Percentiles rank a stretch among this genome's conserved stretches.
These are phyloP conservation scores for Coranthus polyacanthus DNA, from an alignment of 2,797 vertebrate species.

Conservation along the genomic window DNA sequence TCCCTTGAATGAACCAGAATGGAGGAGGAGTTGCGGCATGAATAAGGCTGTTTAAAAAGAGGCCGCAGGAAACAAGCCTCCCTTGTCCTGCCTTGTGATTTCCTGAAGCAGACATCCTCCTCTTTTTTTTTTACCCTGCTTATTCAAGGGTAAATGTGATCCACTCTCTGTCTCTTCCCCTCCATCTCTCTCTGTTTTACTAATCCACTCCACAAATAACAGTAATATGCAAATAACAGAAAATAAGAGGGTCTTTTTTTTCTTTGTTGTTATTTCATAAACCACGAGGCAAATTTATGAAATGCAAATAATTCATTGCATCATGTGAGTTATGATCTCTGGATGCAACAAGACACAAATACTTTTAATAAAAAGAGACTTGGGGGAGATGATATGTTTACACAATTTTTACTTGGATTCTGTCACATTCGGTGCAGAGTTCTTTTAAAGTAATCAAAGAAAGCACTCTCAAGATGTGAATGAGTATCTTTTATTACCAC, in stretches of 20 bases:
- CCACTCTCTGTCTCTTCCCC: constrained; percentile 57
- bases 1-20: constrained; percentile 81
- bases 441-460: too few relatives aligned
- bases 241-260: constrained; percentile 38
- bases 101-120: constrained; percentile 84
- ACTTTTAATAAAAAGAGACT: constrained; percentile 2
- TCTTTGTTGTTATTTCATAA: neutral
- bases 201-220: constrained; percentile 71
- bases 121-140: constrained; percentile 74
- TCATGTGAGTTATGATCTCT: constrained; percentile 28
- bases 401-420: neutral
- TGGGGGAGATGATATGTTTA: constrained; percentile 10
- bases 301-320: constrained; percentile 6
- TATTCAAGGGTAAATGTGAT: constrained; percentile 78
- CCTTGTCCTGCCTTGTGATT: constrained; percentile 82
- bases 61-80: constrained; percentile 80
- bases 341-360: constrained; percentile 1
- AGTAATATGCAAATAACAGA: constrained; percentile 55
- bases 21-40: constrained; percentile 79
- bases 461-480: too few relatives aligned
- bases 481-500: too few relatives aligned
- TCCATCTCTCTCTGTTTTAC: constrained; percentile 40
- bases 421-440: constrained; percentile 9
- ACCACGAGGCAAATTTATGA: constrained; percentile 31
- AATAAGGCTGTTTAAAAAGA: constrained; percentile 84